Evolutionary conservation across 2,888 invertebrate genomes (phyloP).

Genomic region (Altica lythri): DNA sequence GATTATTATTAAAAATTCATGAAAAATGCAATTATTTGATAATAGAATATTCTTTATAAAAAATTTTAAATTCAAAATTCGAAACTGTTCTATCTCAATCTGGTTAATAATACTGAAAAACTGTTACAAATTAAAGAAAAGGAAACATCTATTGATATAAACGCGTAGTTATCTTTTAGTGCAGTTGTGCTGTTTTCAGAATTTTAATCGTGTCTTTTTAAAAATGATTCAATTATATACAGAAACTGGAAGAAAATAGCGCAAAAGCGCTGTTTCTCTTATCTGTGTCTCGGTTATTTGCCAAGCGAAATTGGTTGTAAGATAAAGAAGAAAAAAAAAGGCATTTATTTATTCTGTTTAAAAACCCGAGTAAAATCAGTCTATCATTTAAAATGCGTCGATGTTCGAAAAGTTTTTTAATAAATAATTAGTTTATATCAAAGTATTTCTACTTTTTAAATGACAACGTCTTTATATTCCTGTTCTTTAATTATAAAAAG

Average conservation of each 20-base stretch:
- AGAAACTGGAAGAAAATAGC: slow-evolving; percentile 6
- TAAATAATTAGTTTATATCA: too few relatives aligned
- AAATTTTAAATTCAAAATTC: neutral
- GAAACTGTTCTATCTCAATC: neutral
- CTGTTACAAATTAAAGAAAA: neutral
- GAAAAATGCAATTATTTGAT: neutral
- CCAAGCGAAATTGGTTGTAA: neutral
- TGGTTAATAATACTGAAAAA: neutral
- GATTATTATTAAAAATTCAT: too few relatives aligned
- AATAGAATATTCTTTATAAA: neutral
- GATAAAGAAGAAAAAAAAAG: neutral
- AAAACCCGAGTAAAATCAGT: too few relatives aligned
- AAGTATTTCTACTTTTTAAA: too few relatives aligned
- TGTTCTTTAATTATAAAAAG: too few relatives aligned
- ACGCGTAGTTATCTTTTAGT: slow-evolving; percentile 16
- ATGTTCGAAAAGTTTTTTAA: too few relatives aligned
- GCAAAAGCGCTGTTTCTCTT: neutral
- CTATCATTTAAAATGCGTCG: too few relatives aligned
- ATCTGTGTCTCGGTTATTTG: neutral
- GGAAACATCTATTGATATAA: slow-evolving; percentile 1
- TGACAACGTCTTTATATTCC: too few relatives aligned
- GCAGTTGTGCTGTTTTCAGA: slow-evolving; percentile 22
- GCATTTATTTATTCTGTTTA: neutral
- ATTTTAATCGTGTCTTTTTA: slow-evolving; percentile 25
- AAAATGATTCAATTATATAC: slow-evolving; percentile 25